Evolutionary conservation across 2,797 vertebrate species (phyloP).

Genomic region (Myiotriccus ornatus): DNA sequence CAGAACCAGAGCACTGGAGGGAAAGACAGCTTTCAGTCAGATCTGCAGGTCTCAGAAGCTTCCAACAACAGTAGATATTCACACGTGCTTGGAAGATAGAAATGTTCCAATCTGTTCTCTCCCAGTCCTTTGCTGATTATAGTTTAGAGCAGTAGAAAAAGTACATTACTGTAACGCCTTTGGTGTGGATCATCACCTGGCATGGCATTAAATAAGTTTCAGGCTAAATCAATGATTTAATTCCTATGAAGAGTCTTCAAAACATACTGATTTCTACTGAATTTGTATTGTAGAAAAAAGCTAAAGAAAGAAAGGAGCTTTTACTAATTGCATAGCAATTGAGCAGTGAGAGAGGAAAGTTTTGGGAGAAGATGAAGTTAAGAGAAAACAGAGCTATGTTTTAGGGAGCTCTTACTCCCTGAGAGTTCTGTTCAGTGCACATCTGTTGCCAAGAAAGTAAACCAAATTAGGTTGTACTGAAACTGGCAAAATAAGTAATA

Average conservation of each 20-base stretch:
- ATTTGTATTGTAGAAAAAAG: not conserved
- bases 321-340: not conserved
- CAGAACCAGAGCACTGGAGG: not conserved
- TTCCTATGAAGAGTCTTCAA: not conserved
- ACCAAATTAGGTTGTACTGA: not conserved
- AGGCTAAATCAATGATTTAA: not conserved
- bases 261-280: not conserved
- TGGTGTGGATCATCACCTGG: accelerated
- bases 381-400: not conserved
- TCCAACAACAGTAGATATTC: not conserved
- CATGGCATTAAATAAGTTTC: not conserved
- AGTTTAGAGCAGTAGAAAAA: not conserved
- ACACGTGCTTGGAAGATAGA: not conserved
- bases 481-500: not conserved
- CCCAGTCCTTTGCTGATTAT: not conserved
- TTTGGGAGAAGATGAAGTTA: not conserved
- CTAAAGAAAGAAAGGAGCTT: not conserved
- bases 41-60: not conserved
- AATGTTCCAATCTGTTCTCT: not conserved
- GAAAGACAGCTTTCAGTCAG: not conserved
- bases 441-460: not conserved
- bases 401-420: not conserved
- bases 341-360: not conserved
- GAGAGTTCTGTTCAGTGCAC: not conserved
- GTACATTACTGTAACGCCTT: not conserved